phyloP scores from a whole-genome alignment of 2,113 vertebrate genomes.

The Puma concolor region DNA sequence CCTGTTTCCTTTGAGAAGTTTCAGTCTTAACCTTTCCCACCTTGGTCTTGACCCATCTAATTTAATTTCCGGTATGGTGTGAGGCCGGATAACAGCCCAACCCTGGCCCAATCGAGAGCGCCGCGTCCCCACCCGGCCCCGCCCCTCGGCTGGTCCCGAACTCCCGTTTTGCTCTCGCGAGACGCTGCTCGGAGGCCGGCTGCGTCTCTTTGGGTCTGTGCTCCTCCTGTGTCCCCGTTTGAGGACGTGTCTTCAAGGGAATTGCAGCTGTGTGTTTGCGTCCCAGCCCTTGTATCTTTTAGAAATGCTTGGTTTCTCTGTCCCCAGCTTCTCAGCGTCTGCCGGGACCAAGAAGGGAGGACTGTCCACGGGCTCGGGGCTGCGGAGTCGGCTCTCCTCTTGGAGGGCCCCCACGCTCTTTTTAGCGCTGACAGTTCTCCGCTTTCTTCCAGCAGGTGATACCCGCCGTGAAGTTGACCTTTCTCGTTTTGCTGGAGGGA shows the following conservation, averaged over 20 bases:
- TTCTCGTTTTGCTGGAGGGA: background rate
- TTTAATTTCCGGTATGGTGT: background rate
- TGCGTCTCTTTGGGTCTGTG: background rate
- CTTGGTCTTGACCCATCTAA: background rate
- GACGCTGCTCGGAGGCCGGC: background rate
- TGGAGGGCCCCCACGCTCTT: background rate
- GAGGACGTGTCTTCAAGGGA: background rate
- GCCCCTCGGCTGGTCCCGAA: background rate
- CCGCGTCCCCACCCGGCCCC: background rate
- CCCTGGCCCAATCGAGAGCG: rapidly evolving
- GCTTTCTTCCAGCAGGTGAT: no score
- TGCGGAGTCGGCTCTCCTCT: no score
- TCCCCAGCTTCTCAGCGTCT: background rate
- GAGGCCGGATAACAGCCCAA: background rate
- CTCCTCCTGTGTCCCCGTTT: background rate
- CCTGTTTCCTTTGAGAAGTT: background rate
- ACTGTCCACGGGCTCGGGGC: no score
- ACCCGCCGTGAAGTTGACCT: background rate
- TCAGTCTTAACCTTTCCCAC: background rate
- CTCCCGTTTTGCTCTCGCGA: background rate
- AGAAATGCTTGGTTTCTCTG: background rate
- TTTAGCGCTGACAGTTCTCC: background rate
- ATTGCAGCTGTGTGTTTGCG: background rate
- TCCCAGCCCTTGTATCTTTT: background rate
- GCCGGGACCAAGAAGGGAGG: background rate